Conservation (phyloP, 2,797 vertebrate species). For the Lerista edwardsae region DNA sequence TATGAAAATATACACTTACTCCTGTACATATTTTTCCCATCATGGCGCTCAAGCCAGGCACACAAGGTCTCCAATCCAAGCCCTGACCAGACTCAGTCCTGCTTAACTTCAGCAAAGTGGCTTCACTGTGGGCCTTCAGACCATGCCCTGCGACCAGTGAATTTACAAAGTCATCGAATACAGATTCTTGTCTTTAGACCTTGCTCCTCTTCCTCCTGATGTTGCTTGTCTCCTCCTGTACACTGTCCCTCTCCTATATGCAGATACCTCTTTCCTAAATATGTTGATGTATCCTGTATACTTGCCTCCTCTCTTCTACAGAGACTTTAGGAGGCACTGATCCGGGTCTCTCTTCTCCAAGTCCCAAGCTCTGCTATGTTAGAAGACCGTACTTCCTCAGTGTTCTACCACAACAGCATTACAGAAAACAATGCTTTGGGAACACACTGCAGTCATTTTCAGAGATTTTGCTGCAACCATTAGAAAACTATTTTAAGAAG, state of each 20-base stretch:
- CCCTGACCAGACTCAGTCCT: neutral
- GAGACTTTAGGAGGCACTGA: neutral
- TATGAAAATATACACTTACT: no score
- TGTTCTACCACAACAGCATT: constrained; percentile 1
- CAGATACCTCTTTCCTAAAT: neutral
- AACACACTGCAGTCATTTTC: constrained; percentile 29
- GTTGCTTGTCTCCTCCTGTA: neutral
- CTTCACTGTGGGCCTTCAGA: neutral
- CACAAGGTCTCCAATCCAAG: neutral
- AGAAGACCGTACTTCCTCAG: neutral
- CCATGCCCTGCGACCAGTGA: neutral
- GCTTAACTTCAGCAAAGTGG: neutral
- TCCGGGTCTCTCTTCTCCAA: neutral
- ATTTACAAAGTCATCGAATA: neutral
- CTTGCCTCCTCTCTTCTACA: neutral
- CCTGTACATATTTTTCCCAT: neutral
- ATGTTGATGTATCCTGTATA: neutral
- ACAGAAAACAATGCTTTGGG: neutral
- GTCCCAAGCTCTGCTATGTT: neutral
- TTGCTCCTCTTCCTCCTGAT: neutral
- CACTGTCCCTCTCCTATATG: neutral
- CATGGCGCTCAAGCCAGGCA: neutral
- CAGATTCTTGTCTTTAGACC: neutral
- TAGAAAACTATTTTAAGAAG: constrained; percentile 32
- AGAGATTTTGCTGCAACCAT: constrained; percentile 31